phyloP scores from a whole-genome alignment of 2,797 vertebrate species.

The Tachyglossus aculeatus region DNA sequence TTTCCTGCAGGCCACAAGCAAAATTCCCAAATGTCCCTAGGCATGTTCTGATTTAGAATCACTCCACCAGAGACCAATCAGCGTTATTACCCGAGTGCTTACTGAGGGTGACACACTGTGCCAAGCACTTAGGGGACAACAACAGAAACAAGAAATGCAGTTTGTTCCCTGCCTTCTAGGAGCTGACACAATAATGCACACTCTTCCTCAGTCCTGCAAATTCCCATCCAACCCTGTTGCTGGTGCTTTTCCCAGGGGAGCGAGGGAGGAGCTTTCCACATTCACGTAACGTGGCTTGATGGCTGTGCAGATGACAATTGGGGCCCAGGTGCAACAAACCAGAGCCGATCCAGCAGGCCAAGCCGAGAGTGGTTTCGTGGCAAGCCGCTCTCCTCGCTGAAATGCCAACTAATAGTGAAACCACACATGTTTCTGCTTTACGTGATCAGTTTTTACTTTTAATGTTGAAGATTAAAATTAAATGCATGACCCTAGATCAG shows the following conservation, averaged over 20 bases:
- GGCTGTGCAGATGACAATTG: neutral
- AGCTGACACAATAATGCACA: neutral
- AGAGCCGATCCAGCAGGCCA: neutral
- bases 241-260: neutral
- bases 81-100: neutral
- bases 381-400: neutral
- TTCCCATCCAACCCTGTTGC: neutral
- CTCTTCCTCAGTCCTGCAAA: neutral
- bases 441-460: slow-evolving; percentile 61
- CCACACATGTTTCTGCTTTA: slow-evolving; percentile 70
- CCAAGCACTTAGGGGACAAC: neutral
- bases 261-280: neutral
- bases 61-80: no score
- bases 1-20: no score
- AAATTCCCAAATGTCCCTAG: no score
- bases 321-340: neutral
- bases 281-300: neutral
- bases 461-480: slow-evolving; percentile 70
- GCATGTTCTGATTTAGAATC: no score
- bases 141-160: neutral
- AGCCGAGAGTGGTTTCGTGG: neutral
- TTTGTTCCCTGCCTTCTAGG: neutral
- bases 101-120: no score
- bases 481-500: slow-evolving; percentile 74
- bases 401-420: slow-evolving; percentile 61